These are phyloP conservation scores for Chamaea fasciata DNA, from an alignment of 2,113 vertebrate species.

Conservation along the genomic window DNA sequence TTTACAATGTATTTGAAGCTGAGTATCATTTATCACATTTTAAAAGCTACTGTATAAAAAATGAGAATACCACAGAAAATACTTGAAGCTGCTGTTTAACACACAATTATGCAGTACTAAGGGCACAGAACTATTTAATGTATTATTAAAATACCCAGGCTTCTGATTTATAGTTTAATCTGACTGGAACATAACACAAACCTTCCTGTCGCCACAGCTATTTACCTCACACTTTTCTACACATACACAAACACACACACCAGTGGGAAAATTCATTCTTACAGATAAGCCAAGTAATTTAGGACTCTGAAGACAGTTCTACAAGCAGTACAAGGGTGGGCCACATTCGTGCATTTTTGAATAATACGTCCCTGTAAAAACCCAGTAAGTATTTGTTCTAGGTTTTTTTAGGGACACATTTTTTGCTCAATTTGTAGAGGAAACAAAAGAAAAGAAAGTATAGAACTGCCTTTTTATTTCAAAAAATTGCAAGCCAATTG, in stretches of 20 bases:
- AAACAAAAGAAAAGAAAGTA: fast-evolving
- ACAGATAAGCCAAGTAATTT: not conserved
- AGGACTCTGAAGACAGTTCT: not conserved
- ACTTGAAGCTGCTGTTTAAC: not conserved
- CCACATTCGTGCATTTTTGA: not conserved
- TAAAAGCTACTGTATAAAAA: not conserved
- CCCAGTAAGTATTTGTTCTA: not conserved
- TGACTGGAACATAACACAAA: not conserved
- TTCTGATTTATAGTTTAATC: constrained; percentile 28
- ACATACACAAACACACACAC: not conserved
- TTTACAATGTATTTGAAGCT: not conserved
- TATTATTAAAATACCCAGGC: not conserved
- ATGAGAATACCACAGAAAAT: not conserved
- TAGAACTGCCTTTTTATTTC: not conserved
- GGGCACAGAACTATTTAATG: not conserved
- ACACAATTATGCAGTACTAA: not conserved
- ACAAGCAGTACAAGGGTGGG: not conserved
- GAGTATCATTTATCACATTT: not conserved
- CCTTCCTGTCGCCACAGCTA: not conserved
- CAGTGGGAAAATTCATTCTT: not conserved
- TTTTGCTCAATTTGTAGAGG: not conserved
- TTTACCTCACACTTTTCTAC: not conserved
- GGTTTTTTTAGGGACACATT: not conserved
- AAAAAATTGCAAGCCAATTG: not conserved
- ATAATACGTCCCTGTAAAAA: not conserved